A percentile compares a stretch with the other conserved stretches of the same genome.
Conservation (phyloP, 2,797 vertebrate genomes). For the Spinus pinus region DNA sequence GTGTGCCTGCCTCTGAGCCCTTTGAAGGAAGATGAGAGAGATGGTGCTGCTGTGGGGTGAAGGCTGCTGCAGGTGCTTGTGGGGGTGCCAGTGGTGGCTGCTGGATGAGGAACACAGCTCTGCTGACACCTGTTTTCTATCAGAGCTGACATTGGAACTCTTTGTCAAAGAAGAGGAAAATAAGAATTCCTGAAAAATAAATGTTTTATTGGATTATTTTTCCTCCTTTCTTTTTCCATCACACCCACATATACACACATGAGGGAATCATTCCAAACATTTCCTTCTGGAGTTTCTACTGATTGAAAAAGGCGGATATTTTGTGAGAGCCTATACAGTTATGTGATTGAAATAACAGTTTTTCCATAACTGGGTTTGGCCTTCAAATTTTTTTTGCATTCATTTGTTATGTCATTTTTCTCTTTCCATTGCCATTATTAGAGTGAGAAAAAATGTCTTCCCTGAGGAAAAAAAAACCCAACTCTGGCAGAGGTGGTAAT, state of each 20-base stretch:
- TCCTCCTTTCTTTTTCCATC: background rate
- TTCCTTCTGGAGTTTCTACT: background rate
- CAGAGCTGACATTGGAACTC: background rate
- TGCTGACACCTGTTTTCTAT: background rate
- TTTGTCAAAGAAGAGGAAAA: background rate
- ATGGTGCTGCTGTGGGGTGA: background rate
- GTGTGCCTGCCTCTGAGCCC: background rate
- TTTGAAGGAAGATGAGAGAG: background rate
- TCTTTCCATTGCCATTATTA: background rate
- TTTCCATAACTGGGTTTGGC: background rate
- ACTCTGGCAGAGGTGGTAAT: background rate
- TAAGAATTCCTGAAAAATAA: background rate
- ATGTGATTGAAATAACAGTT: background rate
- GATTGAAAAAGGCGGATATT: background rate
- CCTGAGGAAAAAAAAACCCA: background rate
- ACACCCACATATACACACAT: background rate
- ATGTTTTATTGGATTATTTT: background rate
- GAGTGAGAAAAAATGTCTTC: background rate
- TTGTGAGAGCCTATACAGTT: background rate
- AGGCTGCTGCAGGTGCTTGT: background rate
- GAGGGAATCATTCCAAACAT: background rate
- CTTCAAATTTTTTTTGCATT: background rate
- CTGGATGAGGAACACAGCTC: background rate
- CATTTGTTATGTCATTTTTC: background rate
- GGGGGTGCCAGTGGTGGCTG: background rate